Evolutionary conservation across 2,113 vertebrate species (phyloP).

Genomic region (Archilochus colubris): DNA sequence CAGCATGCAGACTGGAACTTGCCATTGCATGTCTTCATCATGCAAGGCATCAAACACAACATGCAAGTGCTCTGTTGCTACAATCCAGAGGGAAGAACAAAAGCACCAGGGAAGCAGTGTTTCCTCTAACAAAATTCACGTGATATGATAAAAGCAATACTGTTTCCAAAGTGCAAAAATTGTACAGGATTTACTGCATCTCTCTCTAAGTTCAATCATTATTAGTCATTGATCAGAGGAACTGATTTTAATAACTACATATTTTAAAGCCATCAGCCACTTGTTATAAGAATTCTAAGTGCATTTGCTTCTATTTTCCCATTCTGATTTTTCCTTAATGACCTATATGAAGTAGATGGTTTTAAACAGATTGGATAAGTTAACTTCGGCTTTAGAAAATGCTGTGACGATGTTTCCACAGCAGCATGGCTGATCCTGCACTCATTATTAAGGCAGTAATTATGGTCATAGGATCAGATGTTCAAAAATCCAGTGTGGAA

Average conservation of each 20-base stretch:
- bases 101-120: conserved; percentile 71
- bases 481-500: neutral
- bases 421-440: neutral
- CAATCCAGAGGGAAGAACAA: conserved; percentile 73
- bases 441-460: neutral
- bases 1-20: conserved; percentile 96
- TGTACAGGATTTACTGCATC: neutral
- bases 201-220: neutral
- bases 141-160: conserved; percentile 32
- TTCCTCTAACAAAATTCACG: conserved; percentile 50
- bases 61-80: conserved; percentile 89
- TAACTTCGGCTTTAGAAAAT: neutral
- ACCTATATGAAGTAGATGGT: neutral
- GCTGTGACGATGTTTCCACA: neutral
- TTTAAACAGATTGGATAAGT: neutral
- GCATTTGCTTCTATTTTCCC: neutral
- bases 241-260: neutral
- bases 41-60: conserved; percentile 97
- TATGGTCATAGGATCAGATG: neutral
- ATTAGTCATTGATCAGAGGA: neutral
- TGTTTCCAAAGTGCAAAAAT: conserved; percentile 33
- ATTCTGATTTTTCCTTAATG: neutral
- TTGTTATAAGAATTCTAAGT: neutral
- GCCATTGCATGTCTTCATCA: conserved; percentile 95
- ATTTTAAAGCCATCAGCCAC: neutral